Base-by-base conservation (phyloP, 2,113 vertebrate genomes). In the Parotia lawesii region DNA sequence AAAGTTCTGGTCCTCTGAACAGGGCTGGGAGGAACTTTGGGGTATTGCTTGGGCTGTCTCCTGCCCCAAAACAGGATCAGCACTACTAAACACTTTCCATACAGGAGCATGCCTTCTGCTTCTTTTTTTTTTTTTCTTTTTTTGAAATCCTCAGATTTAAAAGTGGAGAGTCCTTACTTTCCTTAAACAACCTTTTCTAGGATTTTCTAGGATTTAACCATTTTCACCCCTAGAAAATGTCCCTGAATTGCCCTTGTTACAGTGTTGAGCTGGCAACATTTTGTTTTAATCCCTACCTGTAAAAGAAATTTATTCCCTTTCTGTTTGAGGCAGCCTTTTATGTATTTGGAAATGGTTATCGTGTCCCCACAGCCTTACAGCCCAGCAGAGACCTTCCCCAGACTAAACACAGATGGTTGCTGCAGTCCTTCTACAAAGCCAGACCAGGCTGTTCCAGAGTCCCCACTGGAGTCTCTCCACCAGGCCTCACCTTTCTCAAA, bases 351-450 rank as follows among this genome's bases (percentile, higher is more conserved):
- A 48, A 51, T 0, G 2, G 25, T 56, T 67, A 54, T 31, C 1
- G 0, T 47, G 40, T 93, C 40, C 40, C 57, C 0, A 4, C n/a
- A 66, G 47, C 23, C 50, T 62, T 37, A 48, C 4, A 69, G 62
- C 15, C 62, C 71, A 61, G 56, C 56, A 70, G 71, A 83, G 48
- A 62, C 35, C 42, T 47, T 84, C 47, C 51, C 22, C 19, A 44
- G 57, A 18, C 12, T 16, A 42, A 76, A 33, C 22, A 12, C 0
- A 0, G 45, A 5, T 0, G 2, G 6, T 45, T 74, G 54, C 47
- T 58, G 60, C 2, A 9, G 27, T 37, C 60, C 44, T 61, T 13
- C 56, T 44, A 56, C 61, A 50, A 47, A 89, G 76, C 33, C 44
- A 29, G 44, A 71, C 29, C 38, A 2, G 11, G 37, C 19, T 79